A percentile compares a stretch with the other conserved stretches of the same genome.
These are phyloP conservation scores for Linnaemya tessellans DNA, from an alignment of 2,888 invertebrate genomes.

Conservation along the genomic window DNA sequence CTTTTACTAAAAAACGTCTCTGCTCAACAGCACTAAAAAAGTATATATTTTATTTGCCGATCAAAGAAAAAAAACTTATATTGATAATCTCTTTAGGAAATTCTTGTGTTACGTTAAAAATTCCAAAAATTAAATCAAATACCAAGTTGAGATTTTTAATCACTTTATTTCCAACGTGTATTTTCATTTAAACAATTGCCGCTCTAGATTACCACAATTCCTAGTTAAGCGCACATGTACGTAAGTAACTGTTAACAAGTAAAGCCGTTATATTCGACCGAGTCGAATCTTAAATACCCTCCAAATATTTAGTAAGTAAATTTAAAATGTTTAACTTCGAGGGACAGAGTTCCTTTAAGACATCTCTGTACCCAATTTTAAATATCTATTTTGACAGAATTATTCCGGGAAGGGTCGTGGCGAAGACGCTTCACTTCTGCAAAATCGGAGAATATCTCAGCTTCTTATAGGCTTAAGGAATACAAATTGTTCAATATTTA, in stretches of 20 bases:
- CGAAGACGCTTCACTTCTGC: too few species aligned
- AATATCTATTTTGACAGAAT: too few species aligned
- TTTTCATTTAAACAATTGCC: slow-evolving; percentile 69
- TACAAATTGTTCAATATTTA: too few species aligned
- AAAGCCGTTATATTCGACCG: too few species aligned
- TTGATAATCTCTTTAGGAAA: slow-evolving; percentile 66
- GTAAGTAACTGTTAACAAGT: slow-evolving; percentile 5
- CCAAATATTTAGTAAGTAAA: too few species aligned
- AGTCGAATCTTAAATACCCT: too few species aligned
- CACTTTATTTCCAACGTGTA: slow-evolving; percentile 69
- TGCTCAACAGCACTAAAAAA: slow-evolving; percentile 4
- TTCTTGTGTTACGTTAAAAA: slow-evolving; percentile 70
- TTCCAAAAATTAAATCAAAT: slow-evolving; percentile 70
- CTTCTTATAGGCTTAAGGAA: too few species aligned
- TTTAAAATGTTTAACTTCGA: too few species aligned
- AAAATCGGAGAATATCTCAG: too few species aligned
- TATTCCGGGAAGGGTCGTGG: too few species aligned
- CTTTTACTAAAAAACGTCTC: not conserved
- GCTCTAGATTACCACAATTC: slow-evolving; percentile 64
- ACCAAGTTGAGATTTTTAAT: slow-evolving; percentile 70
- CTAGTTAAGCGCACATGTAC: not conserved
- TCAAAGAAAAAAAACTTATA: slow-evolving; percentile 54
- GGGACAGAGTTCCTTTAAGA: too few species aligned
- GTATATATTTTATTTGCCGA: slow-evolving; percentile 5
- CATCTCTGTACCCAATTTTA: too few species aligned